Percentiles rank a stretch among this genome's conserved stretches.
Conservation (phyloP, 2,888 invertebrate species). For the Drosophila kuntzei region DNA sequence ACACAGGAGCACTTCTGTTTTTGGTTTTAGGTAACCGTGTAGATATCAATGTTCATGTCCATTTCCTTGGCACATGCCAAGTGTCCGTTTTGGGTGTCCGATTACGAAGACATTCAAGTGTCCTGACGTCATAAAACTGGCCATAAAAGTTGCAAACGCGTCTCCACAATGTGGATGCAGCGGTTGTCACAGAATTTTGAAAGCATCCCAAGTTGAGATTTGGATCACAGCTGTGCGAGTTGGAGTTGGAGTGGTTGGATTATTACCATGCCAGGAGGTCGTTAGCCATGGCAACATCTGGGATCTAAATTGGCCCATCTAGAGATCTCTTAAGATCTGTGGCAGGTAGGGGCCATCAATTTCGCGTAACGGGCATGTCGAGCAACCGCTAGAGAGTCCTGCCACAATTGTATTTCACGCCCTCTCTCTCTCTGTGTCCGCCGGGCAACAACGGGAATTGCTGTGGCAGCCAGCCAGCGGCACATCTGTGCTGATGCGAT, state of each 20-base stretch:
- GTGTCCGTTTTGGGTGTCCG: conserved; percentile 57
- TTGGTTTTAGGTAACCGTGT: conserved; percentile 62
- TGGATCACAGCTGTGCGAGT: conserved; percentile 57
- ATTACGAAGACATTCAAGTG: conserved; percentile 70
- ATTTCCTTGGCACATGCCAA: conserved; percentile 80
- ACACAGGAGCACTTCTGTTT: conserved; percentile 70
- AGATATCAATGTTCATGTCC: conserved; percentile 41
- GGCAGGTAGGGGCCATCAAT: conserved; percentile 61
- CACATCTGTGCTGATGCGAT: conserved; percentile 80
- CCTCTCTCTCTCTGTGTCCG: conserved; percentile 15
- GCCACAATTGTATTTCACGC: conserved; percentile 68
- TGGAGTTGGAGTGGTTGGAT: conserved; percentile 15
- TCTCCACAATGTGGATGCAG: conserved; percentile 38
- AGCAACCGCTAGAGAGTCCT: conserved; percentile 68
- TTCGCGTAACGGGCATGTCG: conserved; percentile 70
- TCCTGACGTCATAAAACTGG: conserved; percentile 53
- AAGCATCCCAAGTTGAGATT: conserved; percentile 22
- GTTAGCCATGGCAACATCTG: conserved; percentile 59
- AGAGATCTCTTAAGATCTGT: conserved; percentile 43
- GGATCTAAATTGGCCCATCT: conserved; percentile 79
- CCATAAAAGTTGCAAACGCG: conserved; percentile 22
- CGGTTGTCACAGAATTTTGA: conserved; percentile 18
- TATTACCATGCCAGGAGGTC: conserved; percentile 45
- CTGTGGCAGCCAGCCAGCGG: conserved; percentile 42
- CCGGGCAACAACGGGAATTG: conserved; percentile 58